A percentile compares a stretch with the other conserved stretches of the same genome.
Conservation (phyloP, 2,113 vertebrate species). For the Sminthopsis crassicaudata region DNA sequence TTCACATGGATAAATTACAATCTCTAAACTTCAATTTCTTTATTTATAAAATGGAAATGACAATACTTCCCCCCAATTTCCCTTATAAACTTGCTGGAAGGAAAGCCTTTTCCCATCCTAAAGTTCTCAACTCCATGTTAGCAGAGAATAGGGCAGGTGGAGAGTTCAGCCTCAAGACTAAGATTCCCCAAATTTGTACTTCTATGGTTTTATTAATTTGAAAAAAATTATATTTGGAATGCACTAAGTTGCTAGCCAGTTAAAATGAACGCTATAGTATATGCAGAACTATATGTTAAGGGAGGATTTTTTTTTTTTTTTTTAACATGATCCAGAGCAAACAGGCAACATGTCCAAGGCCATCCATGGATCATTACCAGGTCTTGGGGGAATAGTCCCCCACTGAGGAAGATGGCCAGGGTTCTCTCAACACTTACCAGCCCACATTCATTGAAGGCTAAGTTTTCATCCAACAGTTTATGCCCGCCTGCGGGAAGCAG, state of each 20-base stretch:
- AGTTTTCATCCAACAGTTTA: slow-evolving; percentile 88
- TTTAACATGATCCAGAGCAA: neutral
- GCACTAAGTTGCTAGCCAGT: neutral
- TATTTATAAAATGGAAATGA: neutral
- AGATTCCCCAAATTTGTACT: neutral
- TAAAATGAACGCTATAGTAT: neutral
- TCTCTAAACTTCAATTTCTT: neutral
- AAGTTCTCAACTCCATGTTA: neutral
- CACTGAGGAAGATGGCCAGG: neutral
- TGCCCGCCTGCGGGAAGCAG: slow-evolving; percentile 91
- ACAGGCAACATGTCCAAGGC: neutral
- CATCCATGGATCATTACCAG: neutral
- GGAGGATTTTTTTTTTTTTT: neutral
- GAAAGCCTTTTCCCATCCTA: neutral
- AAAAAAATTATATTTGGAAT: neutral
- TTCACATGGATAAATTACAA: neutral
- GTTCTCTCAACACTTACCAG: slow-evolving; percentile 87
- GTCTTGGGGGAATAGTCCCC: neutral
- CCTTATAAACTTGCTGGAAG: neutral
- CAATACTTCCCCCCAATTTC: neutral
- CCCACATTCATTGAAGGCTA: slow-evolving; percentile 91
- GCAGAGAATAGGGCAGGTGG: neutral
- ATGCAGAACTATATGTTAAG: neutral
- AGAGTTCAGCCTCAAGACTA: neutral
- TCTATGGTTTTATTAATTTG: neutral